These are phyloP conservation scores for Enteromius unitaeniatus DNA, from an alignment of 2,797 vertebrate genomes.

Conservation along the genomic window DNA sequence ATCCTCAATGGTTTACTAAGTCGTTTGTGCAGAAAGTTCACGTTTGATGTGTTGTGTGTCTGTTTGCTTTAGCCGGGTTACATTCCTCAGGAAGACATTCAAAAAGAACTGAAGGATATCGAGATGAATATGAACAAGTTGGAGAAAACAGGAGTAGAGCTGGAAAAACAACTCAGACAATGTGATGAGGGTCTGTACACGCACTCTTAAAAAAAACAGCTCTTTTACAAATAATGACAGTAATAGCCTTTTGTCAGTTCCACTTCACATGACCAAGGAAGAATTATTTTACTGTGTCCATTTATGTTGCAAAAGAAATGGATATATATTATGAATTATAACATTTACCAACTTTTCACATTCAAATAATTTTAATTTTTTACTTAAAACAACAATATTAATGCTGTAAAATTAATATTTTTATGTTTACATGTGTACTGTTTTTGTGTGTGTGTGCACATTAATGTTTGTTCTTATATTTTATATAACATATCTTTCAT, in stretches of 20 bases:
- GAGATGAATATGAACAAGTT: slow-evolving; percentile 83
- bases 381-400: no score
- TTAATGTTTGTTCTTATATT: no score
- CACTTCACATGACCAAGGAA: background rate
- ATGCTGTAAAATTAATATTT: no score
- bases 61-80: slow-evolving; percentile 78
- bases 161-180: slow-evolving; percentile 85
- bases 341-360: background rate
- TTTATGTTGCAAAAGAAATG: background rate
- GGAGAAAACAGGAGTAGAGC: slow-evolving; percentile 85
- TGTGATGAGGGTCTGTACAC: slow-evolving; percentile 45
- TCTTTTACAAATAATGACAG: background rate
- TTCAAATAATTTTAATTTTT: background rate
- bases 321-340: background rate
- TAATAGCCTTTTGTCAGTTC: background rate
- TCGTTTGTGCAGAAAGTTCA: background rate
- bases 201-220: background rate
- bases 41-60: background rate
- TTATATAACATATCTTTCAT: no score
- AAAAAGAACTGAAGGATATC: slow-evolving; percentile 81
- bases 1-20: no score
- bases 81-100: slow-evolving; percentile 83
- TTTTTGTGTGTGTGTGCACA: no score
- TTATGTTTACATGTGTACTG: no score
- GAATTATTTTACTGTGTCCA: background rate